A percentile compares a stretch with the other conserved stretches of the same genome.
phyloP scores from a whole-genome alignment of 2,888 invertebrate genomes.

The Scotopteryx bipunctaria region DNA sequence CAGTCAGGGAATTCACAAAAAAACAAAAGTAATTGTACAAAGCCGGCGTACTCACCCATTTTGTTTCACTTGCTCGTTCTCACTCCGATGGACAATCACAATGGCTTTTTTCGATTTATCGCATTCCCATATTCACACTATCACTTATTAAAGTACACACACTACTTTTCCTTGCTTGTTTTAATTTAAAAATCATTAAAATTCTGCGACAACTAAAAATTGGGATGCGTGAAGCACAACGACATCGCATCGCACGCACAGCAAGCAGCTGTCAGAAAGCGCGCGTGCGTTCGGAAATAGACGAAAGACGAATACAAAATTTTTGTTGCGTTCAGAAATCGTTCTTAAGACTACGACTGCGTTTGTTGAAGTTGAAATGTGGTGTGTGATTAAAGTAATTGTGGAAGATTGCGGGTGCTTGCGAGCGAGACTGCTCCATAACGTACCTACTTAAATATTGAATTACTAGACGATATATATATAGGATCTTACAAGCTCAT shows the following conservation, averaged over 20 bases:
- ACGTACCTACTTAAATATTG: neutral
- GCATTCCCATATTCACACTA: constrained; percentile 61
- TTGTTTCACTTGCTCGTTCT: constrained; percentile 50
- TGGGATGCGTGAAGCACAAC: constrained; percentile 8
- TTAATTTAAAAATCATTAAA: constrained; percentile 6
- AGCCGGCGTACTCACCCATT: constrained; percentile 78
- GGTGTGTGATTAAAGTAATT: neutral
- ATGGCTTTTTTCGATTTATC: constrained; percentile 42
- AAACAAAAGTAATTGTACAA: constrained; percentile 40
- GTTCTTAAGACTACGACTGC: neutral
- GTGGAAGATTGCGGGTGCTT: no score
- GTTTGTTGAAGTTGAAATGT: neutral
- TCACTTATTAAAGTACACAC: constrained; percentile 44
- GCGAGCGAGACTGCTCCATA: no score
- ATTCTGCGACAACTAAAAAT: neutral
- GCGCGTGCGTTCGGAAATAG: constrained; percentile 48
- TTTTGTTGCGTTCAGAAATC: constrained; percentile 12
- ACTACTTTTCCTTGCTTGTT: constrained; percentile 38
- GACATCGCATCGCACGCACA: constrained; percentile 29
- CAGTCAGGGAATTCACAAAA: constrained; percentile 31
- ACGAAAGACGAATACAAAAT: neutral
- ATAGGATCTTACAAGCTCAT: no score
- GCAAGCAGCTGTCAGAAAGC: constrained; percentile 48
- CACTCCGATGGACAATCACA: constrained; percentile 43
- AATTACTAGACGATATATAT: neutral